Conservation (phyloP, 2,888 invertebrate genomes). For the Drosophila pseudotalamancana region DNA sequence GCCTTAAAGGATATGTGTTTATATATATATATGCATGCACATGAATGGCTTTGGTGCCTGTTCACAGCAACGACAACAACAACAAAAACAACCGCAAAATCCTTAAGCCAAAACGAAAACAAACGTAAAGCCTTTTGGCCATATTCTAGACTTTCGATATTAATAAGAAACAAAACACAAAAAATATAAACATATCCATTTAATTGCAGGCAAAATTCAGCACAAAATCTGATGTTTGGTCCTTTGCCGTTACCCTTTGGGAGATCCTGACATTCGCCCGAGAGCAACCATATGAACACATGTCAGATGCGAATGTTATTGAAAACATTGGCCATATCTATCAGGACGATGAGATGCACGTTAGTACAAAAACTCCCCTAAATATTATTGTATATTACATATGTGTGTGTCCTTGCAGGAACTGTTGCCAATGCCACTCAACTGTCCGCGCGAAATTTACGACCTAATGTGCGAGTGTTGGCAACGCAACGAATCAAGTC, state of each 20-base stretch:
- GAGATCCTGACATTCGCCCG: constrained; percentile 93
- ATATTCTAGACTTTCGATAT: background rate
- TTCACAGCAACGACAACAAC: constrained; percentile 2
- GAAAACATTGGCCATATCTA: constrained; percentile 93
- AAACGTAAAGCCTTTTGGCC: constrained; percentile 37
- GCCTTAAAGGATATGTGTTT: constrained; percentile 57
- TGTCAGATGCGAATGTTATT: constrained; percentile 92
- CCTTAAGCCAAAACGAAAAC: constrained; percentile 54
- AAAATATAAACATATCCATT: too few relatives aligned
- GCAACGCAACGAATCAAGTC: constrained; percentile 90
- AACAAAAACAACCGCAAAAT: constrained; percentile 46
- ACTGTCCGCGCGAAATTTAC: constrained; percentile 93
- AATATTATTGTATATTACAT: background rate
- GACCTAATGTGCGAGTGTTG: constrained; percentile 95
- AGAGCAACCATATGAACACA: constrained; percentile 92
- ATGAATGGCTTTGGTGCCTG: constrained; percentile 57
- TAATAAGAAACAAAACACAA: constrained; percentile 9
- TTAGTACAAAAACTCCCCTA: constrained; percentile 83
- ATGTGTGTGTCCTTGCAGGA: constrained; percentile 79
- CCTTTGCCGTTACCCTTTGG: constrained; percentile 94
- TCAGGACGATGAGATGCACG: constrained; percentile 89
- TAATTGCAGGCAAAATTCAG: constrained; percentile 90
- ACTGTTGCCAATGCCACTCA: constrained; percentile 88
- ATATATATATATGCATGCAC: too few relatives aligned
- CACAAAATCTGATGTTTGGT: constrained; percentile 94